A percentile compares a stretch with the other conserved stretches of the same genome.
Evolutionary conservation across 2,888 invertebrate species (phyloP).

Genomic region (Crioceris asparagi): DNA sequence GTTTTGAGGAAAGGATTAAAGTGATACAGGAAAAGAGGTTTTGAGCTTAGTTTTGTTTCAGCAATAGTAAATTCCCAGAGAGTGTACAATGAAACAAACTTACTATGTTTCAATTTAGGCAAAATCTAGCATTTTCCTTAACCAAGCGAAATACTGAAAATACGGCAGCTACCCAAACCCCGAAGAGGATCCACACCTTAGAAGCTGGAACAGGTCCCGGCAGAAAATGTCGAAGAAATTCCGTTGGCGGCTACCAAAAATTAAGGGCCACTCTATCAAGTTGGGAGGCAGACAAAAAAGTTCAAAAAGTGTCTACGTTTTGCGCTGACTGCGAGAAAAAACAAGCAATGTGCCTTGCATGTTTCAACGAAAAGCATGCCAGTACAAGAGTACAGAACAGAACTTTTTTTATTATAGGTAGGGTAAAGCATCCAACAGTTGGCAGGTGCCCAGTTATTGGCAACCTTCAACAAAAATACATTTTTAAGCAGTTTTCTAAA

Average conservation of each 20-base stretch:
- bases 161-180: background rate
- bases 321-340: constrained; percentile 2
- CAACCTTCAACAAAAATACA: too few relatives aligned
- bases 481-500: too few relatives aligned
- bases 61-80: constrained; percentile 7
- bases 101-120: constrained; percentile 6
- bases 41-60: constrained; percentile 13
- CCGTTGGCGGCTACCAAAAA: constrained; percentile 14
- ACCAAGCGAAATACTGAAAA: background rate
- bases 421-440: too few relatives aligned
- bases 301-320: constrained; percentile 2
- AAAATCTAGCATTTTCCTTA: constrained; percentile 5
- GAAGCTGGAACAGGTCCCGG: constrained; percentile 1
- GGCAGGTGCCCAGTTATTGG: too few relatives aligned
- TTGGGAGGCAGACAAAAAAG: constrained; percentile 3
- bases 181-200: constrained; percentile 4
- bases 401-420: too few relatives aligned
- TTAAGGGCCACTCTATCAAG: constrained; percentile 5
- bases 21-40: constrained; percentile 14
- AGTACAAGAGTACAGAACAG: too few relatives aligned
- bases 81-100: constrained; percentile 6
- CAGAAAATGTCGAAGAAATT: constrained; percentile 7
- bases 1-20: constrained; percentile 12
- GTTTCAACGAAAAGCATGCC: constrained; percentile 4
- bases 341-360: constrained; percentile 3